Evolutionary conservation across 2,797 vertebrate genomes (phyloP).

Genomic region (Liasis olivaceus): DNA sequence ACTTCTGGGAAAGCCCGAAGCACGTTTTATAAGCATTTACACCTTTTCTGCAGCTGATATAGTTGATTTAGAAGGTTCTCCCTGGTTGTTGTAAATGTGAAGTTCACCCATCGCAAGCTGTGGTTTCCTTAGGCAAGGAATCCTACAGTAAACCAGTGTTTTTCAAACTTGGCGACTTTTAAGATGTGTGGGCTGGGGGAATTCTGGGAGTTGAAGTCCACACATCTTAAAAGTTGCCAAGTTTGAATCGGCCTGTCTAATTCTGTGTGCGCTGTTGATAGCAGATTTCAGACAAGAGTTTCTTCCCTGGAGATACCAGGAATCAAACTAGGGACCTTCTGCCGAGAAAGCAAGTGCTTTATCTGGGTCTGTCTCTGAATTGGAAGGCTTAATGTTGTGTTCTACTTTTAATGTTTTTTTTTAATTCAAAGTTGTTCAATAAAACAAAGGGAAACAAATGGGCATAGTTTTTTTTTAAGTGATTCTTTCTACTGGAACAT

Average conservation of each 20-base stretch:
- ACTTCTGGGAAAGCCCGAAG: neutral
- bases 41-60: neutral
- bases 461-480: neutral
- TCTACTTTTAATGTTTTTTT: neutral
- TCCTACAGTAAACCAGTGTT: neutral
- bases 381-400: neutral
- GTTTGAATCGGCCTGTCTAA: neutral
- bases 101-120: neutral
- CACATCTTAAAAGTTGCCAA: neutral
- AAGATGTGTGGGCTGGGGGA: neutral
- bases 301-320: neutral
- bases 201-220: neutral
- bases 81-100: neutral
- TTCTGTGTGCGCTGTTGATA: neutral
- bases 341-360: neutral
- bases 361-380: neutral
- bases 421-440: neutral
- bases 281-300: neutral
- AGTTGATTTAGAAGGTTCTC: neutral
- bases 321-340: neutral
- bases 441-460: neutral
- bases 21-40: neutral
- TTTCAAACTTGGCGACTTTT: too few relatives aligned
- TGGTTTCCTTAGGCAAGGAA: neutral
- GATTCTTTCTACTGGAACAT: neutral